Base-by-base conservation (phyloP, 2,113 vertebrate species). In the Neolamprologus tretocephalus region DNA sequence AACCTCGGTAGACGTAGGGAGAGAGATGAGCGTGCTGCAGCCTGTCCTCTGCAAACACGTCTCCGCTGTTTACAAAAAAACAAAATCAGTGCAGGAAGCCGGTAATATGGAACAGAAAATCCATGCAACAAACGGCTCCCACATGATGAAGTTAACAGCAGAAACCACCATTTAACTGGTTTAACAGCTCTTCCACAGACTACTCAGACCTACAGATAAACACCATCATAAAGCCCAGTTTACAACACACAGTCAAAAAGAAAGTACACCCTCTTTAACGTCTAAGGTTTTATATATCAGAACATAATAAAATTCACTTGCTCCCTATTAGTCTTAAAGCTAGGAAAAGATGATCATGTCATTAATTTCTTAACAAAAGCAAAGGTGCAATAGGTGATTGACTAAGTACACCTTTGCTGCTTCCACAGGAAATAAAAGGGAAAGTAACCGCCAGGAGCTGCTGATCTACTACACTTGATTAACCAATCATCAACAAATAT, bases 41-140 rank as follows among this genome's bases (percentile, higher is more conserved):
- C 92, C 71, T 23, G 92, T 90, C 86, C 57, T 40, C 7, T 57
- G 54, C 87, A 75, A 73, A 91, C 89, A 83, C 66, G n/a, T 82
- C 51, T 79, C 80, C 55, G 86, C 37, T 87, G 79, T 86, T 94
- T 86, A 87, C 58, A 78, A 85, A 86, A 81, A 82, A 87, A 26
- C 33, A 86, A 79, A 42, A 26, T 91, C 55, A 58, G 63, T 12
- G 45, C 83, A 51, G 33, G 49, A n/a, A 21, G 23, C 11, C 26
- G 26, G 82, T 35, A 42, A 73, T 10, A n/a, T 21, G 26, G 19
- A 78, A 53, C 53, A 80, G 71, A 81, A 86, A 80, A 31, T 55
- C 16, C 55, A 49, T 3, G 8, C 19, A 66, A 31, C 21, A 51
- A 82, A 87, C 26, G 8, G 49, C 31, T 71, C 5, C 19, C 33